Base-by-base conservation (phyloP, 2,888 invertebrate species). In the Eupithecia subumbrata region DNA sequence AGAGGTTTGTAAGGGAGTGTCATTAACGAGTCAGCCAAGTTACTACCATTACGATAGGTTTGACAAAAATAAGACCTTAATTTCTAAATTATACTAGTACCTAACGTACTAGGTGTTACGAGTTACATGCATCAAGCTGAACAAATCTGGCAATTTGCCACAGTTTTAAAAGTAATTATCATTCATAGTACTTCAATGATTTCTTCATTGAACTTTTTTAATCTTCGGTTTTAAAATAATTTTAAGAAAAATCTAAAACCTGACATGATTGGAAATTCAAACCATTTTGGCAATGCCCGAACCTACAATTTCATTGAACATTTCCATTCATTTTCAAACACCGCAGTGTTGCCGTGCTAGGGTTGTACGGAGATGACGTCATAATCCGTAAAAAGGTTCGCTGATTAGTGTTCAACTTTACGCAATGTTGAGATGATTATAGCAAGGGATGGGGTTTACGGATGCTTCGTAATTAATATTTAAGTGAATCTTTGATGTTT, bases 381-480 rank as follows among this genome's bases (percentile, higher is more conserved):
- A 73, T 78, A 75, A 78, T 78, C 75, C 73, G 22, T 73, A 72
- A 74, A 78, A 78, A 73, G 75, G 75, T 71, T 43, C 71, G n/a
- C 34, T 69, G 73, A 73, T 73, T 72, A 71, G 68, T 60, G 52
- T 67, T 66, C 64, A 75, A 73, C 66, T 75, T 73, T 67, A 72
- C 48, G 73, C 71, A 63, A 71, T 72, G 76, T 71, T 56, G 43
- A 74, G 60, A 72, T 71, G 67, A 69, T 66, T 68, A 72, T 70
- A 71, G 67, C 14, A 73, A 72, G 67, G 48, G 48, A 48, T 48
- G n/a, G 69, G 76, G 73, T 72, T 72, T 72, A 73, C n/a, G 43
- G 67, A 72, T 12, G 43, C 40, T 67, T 5, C 52, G 52, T 74
- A 72, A 74, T 76, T 76, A 73, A 69, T 73, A 22, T 56, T n/a